Evolutionary conservation across 2,113 vertebrate genomes (phyloP).

Genomic region (Romanogobio albipinnatus): DNA sequence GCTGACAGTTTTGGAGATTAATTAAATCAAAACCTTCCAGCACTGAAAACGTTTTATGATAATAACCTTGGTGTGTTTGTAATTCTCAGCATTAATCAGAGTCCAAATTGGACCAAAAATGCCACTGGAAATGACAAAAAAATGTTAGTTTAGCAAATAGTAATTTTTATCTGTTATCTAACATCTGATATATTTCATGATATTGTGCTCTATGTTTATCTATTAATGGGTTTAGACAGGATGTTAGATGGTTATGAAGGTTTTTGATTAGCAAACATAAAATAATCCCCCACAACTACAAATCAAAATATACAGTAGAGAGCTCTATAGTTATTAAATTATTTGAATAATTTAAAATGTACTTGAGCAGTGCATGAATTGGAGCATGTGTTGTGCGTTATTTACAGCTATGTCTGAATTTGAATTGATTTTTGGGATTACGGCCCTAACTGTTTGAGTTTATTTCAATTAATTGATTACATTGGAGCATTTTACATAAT

Average conservation of each 20-base stretch:
- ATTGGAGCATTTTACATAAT: neutral
- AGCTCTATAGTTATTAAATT: neutral
- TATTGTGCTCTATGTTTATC: neutral
- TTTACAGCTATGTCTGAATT: neutral
- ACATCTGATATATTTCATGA: neutral
- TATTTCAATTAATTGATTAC: too few relatives aligned
- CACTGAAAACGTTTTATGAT: conserved; percentile 4
- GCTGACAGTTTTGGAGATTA: conserved; percentile 19
- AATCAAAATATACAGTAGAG: neutral
- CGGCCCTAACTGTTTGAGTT: neutral
- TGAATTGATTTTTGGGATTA: neutral
- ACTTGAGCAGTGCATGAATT: neutral
- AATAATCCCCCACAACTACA: neutral
- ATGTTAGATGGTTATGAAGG: neutral
- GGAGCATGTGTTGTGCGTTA: neutral
- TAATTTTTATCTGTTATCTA: neutral
- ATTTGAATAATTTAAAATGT: neutral
- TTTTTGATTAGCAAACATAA: neutral
- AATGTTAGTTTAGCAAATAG: neutral
- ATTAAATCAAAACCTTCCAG: conserved; percentile 26
- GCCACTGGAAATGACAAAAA: neutral
- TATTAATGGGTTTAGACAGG: neutral
- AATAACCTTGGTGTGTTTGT: conserved; percentile 17
- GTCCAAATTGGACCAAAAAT: neutral
- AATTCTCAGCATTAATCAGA: conserved; percentile 7